Base-by-base conservation (phyloP, 1,140 invertebrate species). In the Drosophila sulfurigaster region DNA sequence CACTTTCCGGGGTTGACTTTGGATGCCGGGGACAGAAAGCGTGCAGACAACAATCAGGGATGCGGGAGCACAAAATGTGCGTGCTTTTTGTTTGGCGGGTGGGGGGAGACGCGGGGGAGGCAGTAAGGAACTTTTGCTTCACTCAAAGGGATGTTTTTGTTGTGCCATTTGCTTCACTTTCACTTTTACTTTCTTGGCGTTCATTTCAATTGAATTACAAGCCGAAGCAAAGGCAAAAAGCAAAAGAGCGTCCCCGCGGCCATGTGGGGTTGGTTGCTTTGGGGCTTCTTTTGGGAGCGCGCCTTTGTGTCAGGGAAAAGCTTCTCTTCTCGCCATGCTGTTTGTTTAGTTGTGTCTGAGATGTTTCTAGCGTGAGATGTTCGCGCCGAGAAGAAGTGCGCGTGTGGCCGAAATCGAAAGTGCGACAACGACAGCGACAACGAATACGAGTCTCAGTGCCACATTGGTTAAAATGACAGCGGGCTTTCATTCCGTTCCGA, bases 341-440 rank as follows among this genome's bases (percentile, higher is more conserved):
- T 83, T 79, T 87, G 72, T 83, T 89, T 90, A 91, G 85, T 92
- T 83, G 86, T 75, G 56, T 87, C 79, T 92, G 91, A 92, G 91
- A 92, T 92, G 90, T 87, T 88, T 93, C 75, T 90, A 78, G 75
- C 90, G 91, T 89, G 91, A 91, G 87, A 91, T 92, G 91, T 92
- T 89, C 87, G 80, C 85, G 83, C 62, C 82, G 79, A 83, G 80
- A 87, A 79, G 78, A 81, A 91, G 82, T 82, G 78, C 81, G 89
- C 85, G 86, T 63, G 81, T 89, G 71, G 81, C 78, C 74, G 82
- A 86, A 86, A 91, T 54, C 20, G 88, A 91, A 88, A 88, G 60
- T 65, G 68, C 54, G 49, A 30, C 54, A 11, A 2, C 35, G 35
- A 38, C 35, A 38, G 2, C 35, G 35, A 38, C 35, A 10, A 38